phyloP scores from a whole-genome alignment of 2,888 invertebrate genomes.

The Aleiodes leptofemur region DNA sequence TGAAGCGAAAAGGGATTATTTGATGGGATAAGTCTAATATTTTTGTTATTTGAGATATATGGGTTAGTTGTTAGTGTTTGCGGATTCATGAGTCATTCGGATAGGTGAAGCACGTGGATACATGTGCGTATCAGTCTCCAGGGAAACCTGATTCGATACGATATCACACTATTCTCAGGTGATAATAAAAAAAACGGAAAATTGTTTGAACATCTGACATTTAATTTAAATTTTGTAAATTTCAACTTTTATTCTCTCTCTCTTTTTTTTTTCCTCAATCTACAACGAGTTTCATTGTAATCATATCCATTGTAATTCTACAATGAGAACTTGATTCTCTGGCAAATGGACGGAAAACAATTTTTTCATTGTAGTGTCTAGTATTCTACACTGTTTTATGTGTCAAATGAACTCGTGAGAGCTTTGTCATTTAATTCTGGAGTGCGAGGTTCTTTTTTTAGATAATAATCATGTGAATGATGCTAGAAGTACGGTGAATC shows the following conservation, averaged over 20 bases:
- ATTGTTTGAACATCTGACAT: background rate
- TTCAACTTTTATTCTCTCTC: background rate
- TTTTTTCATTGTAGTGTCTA: constrained; percentile 24
- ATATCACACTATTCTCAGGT: background rate
- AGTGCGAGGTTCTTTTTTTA: background rate
- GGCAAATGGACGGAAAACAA: constrained; percentile 42
- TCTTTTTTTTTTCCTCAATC: too few relatives aligned
- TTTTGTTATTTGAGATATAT: background rate
- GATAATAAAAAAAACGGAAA: background rate
- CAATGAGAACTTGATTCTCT: constrained; percentile 24
- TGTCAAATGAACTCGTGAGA: background rate
- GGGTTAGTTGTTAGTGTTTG: constrained; percentile 1
- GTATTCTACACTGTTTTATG: background rate
- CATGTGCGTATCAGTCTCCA: background rate
- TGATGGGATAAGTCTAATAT: background rate
- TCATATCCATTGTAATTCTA: background rate
- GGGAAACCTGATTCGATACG: background rate
- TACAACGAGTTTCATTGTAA: too few relatives aligned
- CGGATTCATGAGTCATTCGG: constrained; percentile 11
- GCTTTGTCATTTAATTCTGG: constrained; percentile 3
- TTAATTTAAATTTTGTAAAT: background rate
- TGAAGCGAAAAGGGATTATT: background rate
- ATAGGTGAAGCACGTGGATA: background rate
- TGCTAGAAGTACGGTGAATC: too few relatives aligned
- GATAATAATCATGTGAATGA: background rate